Conservation (phyloP, 2,113 vertebrate genomes). For the Nematolebias whitei region DNA sequence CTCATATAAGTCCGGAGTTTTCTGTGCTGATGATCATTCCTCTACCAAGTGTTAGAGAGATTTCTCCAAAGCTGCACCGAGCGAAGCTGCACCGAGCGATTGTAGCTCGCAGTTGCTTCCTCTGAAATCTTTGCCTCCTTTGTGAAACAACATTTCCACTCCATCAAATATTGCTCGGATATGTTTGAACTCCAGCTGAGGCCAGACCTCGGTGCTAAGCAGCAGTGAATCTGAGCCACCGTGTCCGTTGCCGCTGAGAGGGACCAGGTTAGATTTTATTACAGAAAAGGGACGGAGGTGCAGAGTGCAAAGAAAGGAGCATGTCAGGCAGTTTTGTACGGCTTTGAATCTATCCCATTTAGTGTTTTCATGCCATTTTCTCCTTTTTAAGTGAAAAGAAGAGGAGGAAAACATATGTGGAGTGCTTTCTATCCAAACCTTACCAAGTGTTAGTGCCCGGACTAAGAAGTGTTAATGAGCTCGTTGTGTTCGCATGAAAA, state of each 20-base stretch:
- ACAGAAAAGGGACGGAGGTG: conserved; percentile 5
- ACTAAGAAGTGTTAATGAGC: background rate
- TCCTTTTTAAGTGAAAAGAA: conserved; percentile 38
- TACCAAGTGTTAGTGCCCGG: conserved; percentile 14
- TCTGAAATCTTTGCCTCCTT: conserved; percentile 35
- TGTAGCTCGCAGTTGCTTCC: conserved; percentile 25
- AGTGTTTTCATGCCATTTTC: conserved; percentile 18
- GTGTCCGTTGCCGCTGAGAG: conserved; percentile 30
- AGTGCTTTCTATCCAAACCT: conserved; percentile 34
- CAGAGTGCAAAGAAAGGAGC: conserved; percentile 4
- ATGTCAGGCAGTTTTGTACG: conserved; percentile 26
- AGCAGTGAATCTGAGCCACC: conserved; percentile 11
- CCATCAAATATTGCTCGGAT: conserved; percentile 46
- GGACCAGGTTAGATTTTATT: conserved; percentile 35
- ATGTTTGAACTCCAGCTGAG: conserved; percentile 46
- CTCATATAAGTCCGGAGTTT: background rate
- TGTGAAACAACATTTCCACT: conserved; percentile 51
- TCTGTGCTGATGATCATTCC: conserved; percentile 11
- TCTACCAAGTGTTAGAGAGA: conserved; percentile 38
- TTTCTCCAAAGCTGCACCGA: conserved; percentile 31
- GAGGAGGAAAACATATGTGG: conserved; percentile 48
- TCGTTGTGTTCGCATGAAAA: too few species aligned
- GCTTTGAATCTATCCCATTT: conserved; percentile 19
- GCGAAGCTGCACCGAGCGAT: too few species aligned
- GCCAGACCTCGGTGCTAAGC: conserved; percentile 32